Evolutionary conservation across 2,888 invertebrate genomes (phyloP).

Genomic region (Hemistola chrysoprasaria): DNA sequence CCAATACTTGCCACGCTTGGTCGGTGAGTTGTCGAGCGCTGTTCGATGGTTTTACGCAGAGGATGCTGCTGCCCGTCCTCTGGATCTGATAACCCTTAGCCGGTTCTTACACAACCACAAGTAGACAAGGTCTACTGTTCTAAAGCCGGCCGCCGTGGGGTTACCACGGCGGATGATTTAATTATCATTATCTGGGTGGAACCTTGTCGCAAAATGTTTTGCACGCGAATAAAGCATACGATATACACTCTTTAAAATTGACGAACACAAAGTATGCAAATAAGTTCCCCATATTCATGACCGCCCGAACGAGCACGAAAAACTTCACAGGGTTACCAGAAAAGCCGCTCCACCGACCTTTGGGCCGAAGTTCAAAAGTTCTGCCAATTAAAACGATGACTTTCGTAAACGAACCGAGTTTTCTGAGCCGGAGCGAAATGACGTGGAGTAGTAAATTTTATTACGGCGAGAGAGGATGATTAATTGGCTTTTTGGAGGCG

Average conservation of each 20-base stretch:
- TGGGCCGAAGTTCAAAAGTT: constrained; percentile 40
- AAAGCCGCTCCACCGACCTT: constrained; percentile 9
- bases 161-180: no score
- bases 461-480: constrained; percentile 50
- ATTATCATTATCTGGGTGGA: no score
- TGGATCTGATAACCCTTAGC: no score
- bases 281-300: constrained; percentile 26
- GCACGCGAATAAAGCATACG: constrained; percentile 1
- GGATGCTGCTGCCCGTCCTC: no score
- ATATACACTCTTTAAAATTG: neutral
- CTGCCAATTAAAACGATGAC: constrained; percentile 54
- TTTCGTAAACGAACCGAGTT: constrained; percentile 35
- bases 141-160: no score
- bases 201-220: no score
- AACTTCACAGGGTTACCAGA: constrained; percentile 21
- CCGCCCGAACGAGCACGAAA: constrained; percentile 7
- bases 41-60: no score
- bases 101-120: no score
- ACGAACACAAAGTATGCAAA: constrained; percentile 24
- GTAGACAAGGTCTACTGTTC: no score
- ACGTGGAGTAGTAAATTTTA: constrained; percentile 56
- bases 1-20: no score
- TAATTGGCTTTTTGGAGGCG: constrained; percentile 47
- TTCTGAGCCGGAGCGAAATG: constrained; percentile 33
- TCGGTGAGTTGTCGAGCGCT: no score